Evolutionary conservation across 2,797 vertebrate species (phyloP), one percentile per base, ranked within the genome.

Genomic region (Gephyroberyx darwinii): DNA sequence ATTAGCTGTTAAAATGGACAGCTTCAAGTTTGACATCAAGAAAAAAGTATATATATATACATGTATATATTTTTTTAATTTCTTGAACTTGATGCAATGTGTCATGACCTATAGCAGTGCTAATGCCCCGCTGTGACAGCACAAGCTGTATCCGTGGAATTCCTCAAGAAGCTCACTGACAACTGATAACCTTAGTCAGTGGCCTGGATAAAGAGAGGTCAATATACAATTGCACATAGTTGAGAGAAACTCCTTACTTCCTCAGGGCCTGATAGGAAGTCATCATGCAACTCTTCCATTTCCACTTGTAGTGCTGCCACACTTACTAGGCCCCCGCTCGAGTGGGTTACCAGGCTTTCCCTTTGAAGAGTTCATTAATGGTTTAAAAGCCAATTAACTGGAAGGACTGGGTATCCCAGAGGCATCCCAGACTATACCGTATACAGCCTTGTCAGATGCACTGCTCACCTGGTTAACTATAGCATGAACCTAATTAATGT

Each of bases 111-210:
- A 48, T 17, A 59, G n/a, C 35, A 39, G 51, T 77, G 73, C 72
- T 71, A 63, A 20, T 43, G 26, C 67, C 56, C 8, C 10, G 30
- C 64, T 63, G 57, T 71, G 82, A 64, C 64, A 64, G 26, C 71
- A 53, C 62, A 22, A 62, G 58, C 65, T 13, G 13, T 71, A 84
- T 84, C 83, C 86, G 87, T 78, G 84, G 80, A 88, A 91, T 91
- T 90, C 81, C 80, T 86, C 35, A 8, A 57, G 6, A 56, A 59
- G 75, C 61, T 68, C 64, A 45, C 78, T 41, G 76, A 43, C 20
- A 17, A 1, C 83, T 90, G 91, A 92, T 92, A 92, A 92, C 82
- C 88, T 77, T 63, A 26, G 77, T 65, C 75, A 71, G 67, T 60
- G 80, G 78, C 66, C 80, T 81, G 81, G 65, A 65, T 67, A 63